Evolutionary conservation across 1,140 invertebrate genomes (phyloP).

Genomic region (Cotesia glomerata): DNA sequence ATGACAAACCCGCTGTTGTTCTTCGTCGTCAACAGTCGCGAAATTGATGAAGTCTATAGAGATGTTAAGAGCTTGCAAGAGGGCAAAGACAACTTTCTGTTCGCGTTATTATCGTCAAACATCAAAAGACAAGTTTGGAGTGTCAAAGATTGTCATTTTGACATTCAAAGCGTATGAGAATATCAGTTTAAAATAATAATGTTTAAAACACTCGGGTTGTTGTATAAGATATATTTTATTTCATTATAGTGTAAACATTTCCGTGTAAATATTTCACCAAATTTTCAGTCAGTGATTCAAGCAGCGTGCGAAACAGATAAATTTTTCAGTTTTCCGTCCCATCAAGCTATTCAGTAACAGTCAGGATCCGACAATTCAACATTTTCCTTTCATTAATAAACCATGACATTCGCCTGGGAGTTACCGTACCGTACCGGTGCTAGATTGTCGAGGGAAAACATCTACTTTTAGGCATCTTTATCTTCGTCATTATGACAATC

Average conservation of each 20-base stretch:
- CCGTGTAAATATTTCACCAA: neutral
- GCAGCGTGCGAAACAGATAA: slow-evolving; percentile 15
- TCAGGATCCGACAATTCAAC: neutral
- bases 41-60: neutral
- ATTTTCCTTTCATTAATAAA: slow-evolving; percentile 19
- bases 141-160: no score
- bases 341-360: neutral
- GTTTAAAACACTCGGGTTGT: neutral
- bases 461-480: slow-evolving; percentile 10
- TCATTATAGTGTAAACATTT: neutral
- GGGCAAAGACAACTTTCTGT: no score
- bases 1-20: neutral
- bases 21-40: neutral
- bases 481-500: slow-evolving; percentile 16
- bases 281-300: slow-evolving; percentile 5
- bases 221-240: neutral
- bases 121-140: no score
- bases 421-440: neutral
- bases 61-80: neutral
- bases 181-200: no score
- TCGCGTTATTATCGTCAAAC: no score
- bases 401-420: neutral
- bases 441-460: slow-evolving; percentile 8
- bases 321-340: neutral
- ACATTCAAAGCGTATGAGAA: no score